Conservation (phyloP, 2,888 invertebrate species). For the Neoaliturus tenellus region DNA sequence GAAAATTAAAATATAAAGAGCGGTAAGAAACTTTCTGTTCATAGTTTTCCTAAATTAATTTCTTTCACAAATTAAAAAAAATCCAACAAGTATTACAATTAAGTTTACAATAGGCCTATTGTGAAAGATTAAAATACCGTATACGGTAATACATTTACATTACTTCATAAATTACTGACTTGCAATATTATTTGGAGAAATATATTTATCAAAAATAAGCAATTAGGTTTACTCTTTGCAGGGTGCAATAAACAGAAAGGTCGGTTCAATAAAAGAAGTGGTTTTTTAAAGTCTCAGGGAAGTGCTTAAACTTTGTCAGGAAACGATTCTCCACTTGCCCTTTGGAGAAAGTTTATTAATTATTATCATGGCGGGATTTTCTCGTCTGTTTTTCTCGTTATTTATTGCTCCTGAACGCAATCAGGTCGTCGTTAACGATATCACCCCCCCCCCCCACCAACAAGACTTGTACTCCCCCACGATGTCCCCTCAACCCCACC, state of each 20-base stretch:
- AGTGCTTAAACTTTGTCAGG: background rate
- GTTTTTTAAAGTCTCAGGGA: background rate
- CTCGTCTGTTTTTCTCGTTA: constrained; percentile 38
- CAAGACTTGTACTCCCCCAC: background rate
- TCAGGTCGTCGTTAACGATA: constrained; percentile 26
- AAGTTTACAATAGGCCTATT: too few relatives aligned
- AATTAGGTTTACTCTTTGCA: background rate
- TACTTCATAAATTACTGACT: background rate
- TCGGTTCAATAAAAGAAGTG: background rate
- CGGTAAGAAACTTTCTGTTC: too few relatives aligned
- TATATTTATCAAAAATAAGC: background rate
- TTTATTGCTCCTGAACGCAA: background rate
- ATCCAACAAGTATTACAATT: too few relatives aligned
- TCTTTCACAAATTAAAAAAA: too few relatives aligned
- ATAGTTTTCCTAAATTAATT: too few relatives aligned
- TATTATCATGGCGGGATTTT: constrained; percentile 1
- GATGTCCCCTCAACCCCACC: background rate
- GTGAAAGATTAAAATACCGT: too few relatives aligned
- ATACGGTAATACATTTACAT: too few relatives aligned
- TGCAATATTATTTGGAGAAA: background rate
- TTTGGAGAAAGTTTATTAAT: constrained; percentile 22
- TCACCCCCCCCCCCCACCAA: background rate
- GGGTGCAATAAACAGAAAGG: background rate
- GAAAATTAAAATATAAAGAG: too few relatives aligned
- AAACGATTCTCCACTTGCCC: background rate